phyloP scores from a whole-genome alignment of 2,888 invertebrate genomes.

The Leptopterna dolabrata region DNA sequence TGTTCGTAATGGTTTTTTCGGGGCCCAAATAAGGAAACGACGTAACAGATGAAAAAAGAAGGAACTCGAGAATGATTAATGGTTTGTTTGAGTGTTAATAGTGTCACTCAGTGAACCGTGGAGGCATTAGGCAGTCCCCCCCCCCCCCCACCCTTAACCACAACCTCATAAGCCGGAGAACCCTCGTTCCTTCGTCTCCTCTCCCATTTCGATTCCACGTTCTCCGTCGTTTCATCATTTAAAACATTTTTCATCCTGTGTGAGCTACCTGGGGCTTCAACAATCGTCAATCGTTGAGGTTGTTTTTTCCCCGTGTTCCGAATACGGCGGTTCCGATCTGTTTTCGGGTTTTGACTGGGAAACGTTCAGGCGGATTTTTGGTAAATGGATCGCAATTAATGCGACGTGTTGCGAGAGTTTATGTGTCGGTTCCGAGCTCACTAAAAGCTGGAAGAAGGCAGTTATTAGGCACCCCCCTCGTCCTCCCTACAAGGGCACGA shows the following conservation, averaged over 20 bases:
- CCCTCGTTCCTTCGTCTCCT: too few relatives aligned
- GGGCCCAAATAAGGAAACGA: slow-evolving; percentile 41
- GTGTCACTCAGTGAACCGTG: slow-evolving; percentile 56
- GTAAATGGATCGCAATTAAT: neutral
- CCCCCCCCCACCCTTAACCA: too few relatives aligned
- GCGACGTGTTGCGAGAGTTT: neutral
- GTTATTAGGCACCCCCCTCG: too few relatives aligned
- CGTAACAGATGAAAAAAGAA: slow-evolving; percentile 31
- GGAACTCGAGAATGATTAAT: slow-evolving; percentile 50
- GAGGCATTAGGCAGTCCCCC: slow-evolving; percentile 56
- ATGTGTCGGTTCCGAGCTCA: neutral
- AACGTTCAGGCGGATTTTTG: neutral
- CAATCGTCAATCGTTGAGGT: neutral
- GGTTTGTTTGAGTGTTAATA: slow-evolving; percentile 56
- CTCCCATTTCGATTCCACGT: slow-evolving; percentile 37
- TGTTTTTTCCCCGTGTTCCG: neutral
- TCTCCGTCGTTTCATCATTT: slow-evolving; percentile 32
- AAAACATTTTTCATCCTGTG: slow-evolving; percentile 31
- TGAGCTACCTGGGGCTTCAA: neutral
- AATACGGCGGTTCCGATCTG: neutral
- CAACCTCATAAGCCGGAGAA: slow-evolving; percentile 28
- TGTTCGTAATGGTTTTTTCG: slow-evolving; percentile 29
- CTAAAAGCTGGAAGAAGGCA: too few relatives aligned
- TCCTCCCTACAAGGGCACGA: too few relatives aligned
- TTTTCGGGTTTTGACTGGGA: neutral